Percentiles rank a stretch among this genome's conserved stretches.
phyloP scores from a whole-genome alignment of 1,140 invertebrate genomes.

The Lepidurus arcticus region DNA sequence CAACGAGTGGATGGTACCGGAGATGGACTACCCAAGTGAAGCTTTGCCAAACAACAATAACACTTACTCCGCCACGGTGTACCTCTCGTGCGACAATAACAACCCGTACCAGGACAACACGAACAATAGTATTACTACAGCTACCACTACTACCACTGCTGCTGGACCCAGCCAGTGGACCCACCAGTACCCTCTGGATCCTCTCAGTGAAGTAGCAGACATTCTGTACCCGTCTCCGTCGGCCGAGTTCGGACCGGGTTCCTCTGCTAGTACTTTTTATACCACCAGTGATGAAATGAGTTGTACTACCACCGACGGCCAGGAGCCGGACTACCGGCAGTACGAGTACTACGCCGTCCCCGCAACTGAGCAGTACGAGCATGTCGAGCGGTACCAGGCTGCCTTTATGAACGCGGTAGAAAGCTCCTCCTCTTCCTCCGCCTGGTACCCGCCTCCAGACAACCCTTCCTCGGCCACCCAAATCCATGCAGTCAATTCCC shows the following conservation, averaged over 20 bases:
- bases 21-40: neutral
- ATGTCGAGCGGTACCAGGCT: constrained; percentile 2
- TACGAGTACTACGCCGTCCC: neutral
- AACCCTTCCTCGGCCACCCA: neutral
- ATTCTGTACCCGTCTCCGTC: neutral
- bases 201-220: neutral
- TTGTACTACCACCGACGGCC: neutral
- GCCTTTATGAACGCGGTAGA: constrained; percentile 1
- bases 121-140: neutral
- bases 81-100: constrained; percentile 6
- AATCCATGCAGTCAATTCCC: neutral
- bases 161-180: neutral
- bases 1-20: neutral
- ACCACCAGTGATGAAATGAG: constrained; percentile 17
- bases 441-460: neutral
- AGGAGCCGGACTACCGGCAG: neutral
- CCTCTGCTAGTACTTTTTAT: constrained; percentile 5
- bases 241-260: neutral
- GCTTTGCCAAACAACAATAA: neutral
- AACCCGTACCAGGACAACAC: neutral
- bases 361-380: neutral
- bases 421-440: neutral
- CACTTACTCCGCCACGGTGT: neutral
- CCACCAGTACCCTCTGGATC: neutral
- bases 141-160: neutral